Evolutionary conservation across 2,113 vertebrate species (phyloP).

Genomic region (Colinus virginianus): DNA sequence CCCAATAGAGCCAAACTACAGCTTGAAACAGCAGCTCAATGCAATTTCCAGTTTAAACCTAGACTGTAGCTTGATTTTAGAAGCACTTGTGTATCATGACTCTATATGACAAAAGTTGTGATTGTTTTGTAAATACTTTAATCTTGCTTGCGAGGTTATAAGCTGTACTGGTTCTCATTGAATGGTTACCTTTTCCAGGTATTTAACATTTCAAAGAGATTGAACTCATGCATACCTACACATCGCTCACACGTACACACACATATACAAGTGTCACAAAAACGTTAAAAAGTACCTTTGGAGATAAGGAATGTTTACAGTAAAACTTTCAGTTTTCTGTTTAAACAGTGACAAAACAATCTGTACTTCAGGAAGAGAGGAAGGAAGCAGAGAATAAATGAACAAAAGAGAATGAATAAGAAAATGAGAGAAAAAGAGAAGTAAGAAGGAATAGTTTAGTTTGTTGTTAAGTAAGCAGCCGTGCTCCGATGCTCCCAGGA

Average conservation of each 20-base stretch:
- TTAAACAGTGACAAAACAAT: background rate
- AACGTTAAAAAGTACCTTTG: background rate
- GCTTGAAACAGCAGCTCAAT: background rate
- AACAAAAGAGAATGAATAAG: background rate
- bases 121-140: background rate
- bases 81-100: background rate
- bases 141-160: background rate
- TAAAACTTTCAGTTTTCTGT: background rate
- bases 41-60: background rate
- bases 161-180: background rate
- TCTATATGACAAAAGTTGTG: background rate
- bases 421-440: background rate
- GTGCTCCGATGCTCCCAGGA: background rate
- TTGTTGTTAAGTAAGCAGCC: background rate
- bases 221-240: background rate
- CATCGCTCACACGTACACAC: background rate
- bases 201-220: background rate
- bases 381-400: background rate
- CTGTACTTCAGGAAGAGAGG: background rate
- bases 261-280: background rate
- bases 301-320: background rate
- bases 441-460: too few relatives aligned
- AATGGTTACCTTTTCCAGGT: background rate
- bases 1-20: background rate
- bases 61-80: background rate